Evolutionary conservation across 2,797 vertebrate genomes (phyloP), one percentile per base, ranked within the genome.

Genomic region (Eurystomus glaucurus): DNA sequence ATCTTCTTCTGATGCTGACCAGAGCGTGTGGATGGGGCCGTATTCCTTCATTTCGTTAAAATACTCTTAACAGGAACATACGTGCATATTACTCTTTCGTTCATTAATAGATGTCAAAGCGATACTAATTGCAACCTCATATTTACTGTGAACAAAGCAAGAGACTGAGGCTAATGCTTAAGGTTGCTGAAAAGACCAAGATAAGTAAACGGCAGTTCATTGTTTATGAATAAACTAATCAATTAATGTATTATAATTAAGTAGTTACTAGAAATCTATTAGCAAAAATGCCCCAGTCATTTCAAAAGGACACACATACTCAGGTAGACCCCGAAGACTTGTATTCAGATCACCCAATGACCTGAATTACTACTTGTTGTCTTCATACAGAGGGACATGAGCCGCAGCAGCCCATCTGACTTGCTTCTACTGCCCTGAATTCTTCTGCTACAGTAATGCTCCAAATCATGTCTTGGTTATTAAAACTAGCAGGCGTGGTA

Each of bases 41-140:
- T 98, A 99, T 88, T 99, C 99, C 94, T 98, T 99, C 97, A 99
- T 97, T 86, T 99, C 99, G 33, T 98, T 99, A 81, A 98, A 97
- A 74, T 99, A 99, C 74, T 99, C 99, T 99, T 96, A 31, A 96
- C 43, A 70, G 85, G 72, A 95, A 86, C 62, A 96, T 3, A 75
- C 0, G 45, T 9, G 29, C 8, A 1, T 17, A 11, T 96, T 75
- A 93, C 15, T 71, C 26, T 70, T 55, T 21, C 52, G 35, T 51
- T 71, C 35, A 19, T 50, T 61, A 66, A 61, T 0, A 71, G 8
- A 52, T n/a, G 8, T 33, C 45, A 31, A 64, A 70, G 78, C 11
- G 28, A 68, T 66, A 70, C 20, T 54, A 82, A 78, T 2, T 66
- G 54, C 54, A 90, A 81, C 20, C 19, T 65, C 1, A 0, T 78